Percentiles rank a stretch among this genome's conserved stretches.
Evolutionary conservation across 2,113 vertebrate genomes (phyloP).

Genomic region (Glaucidium brasilianum): DNA sequence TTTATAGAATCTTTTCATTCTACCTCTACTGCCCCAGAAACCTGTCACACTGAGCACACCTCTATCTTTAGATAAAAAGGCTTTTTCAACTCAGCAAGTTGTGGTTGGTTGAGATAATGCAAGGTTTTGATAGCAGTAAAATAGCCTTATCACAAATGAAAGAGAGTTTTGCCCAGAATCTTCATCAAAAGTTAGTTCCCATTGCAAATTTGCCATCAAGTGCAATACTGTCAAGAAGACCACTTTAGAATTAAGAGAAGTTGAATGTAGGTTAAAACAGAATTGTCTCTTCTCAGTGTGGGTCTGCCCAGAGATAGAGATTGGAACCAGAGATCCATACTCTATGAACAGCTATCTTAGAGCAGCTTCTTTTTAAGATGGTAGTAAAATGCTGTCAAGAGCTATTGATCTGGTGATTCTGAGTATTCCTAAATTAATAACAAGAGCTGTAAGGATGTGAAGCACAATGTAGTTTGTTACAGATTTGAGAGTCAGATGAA

Average conservation of each 20-base stretch:
- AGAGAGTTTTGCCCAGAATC: not conserved
- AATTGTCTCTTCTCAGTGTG: not conserved
- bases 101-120: conserved; percentile 1
- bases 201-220: not conserved
- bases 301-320: not conserved
- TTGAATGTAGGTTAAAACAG: not conserved
- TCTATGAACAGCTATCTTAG: not conserved
- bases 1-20: conserved; percentile 18
- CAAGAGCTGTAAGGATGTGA: not conserved
- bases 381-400: not conserved
- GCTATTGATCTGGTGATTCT: not conserved
- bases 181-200: not conserved
- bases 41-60: not conserved
- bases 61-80: conserved; percentile 40
- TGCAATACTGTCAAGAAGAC: not conserved
- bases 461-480: not conserved
- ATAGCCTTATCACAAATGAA: not conserved
- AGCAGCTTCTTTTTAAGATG: not conserved
- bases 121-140: not conserved
- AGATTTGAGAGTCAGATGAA: not conserved
- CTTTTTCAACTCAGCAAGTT: conserved; percentile 35
- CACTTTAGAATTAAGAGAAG: not conserved
- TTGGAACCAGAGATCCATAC: not conserved
- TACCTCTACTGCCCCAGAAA: not conserved
- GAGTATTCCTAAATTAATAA: not conserved